phyloP scores from a whole-genome alignment of 2,797 vertebrate genomes.

The Lithobates pipiens region DNA sequence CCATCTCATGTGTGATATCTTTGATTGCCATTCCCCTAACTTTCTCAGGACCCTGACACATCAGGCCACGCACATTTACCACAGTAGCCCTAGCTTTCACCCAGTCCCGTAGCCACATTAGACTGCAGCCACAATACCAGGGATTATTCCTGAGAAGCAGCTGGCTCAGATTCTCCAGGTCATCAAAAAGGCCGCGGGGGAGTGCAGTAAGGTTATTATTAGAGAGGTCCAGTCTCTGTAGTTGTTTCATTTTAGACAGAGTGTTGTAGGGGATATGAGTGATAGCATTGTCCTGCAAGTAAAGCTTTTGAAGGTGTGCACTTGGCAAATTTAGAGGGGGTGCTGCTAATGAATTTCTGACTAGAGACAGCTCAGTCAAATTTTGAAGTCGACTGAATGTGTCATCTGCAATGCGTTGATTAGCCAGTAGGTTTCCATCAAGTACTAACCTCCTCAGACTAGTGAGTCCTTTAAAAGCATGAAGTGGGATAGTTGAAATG shows the following conservation, averaged over 20 bases:
- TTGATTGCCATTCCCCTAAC: constrained; percentile 88
- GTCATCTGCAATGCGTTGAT: constrained; percentile 95
- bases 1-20: constrained; percentile 88
- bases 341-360: constrained; percentile 88
- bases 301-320: constrained; percentile 85
- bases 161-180: constrained; percentile 86
- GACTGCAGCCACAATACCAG: constrained; percentile 93
- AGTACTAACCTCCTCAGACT: constrained; percentile 89
- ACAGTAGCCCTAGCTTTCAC: constrained; percentile 81
- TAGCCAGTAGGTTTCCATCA: constrained; percentile 94
- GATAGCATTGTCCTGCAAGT: constrained; percentile 91
- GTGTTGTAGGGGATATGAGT: constrained; percentile 89
- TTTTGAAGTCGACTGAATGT: constrained; percentile 87
- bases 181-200: constrained; percentile 89
- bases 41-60: constrained; percentile 89
- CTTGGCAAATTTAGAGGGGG: constrained; percentile 91
- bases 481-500: constrained; percentile 90
- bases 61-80: constrained; percentile 89
- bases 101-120: constrained; percentile 94
- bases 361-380: constrained; percentile 90
- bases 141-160: constrained; percentile 91
- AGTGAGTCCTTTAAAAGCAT: constrained; percentile 88
- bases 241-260: constrained; percentile 84
- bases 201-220: constrained; percentile 94
- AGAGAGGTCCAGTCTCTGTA: constrained; percentile 90